phyloP scores from a whole-genome alignment of 2,113 vertebrate genomes.

The Reinhardtius hippoglossoides region DNA sequence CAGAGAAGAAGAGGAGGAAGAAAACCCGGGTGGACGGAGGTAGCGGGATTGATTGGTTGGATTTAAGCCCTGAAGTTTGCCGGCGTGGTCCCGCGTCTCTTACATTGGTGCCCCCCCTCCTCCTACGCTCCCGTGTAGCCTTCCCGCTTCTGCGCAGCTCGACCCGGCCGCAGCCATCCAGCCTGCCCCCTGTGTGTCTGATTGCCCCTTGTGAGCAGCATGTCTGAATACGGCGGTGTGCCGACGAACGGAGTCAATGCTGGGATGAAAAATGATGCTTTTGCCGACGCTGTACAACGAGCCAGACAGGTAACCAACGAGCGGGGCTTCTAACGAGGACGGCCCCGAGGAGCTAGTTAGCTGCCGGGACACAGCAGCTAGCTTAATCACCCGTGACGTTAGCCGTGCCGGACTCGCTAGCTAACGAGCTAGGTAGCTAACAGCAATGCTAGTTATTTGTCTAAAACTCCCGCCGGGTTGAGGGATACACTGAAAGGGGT shows the following conservation, averaged over 20 bases:
- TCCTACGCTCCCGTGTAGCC: slow-evolving; percentile 70
- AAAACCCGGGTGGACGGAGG: slow-evolving; percentile 12
- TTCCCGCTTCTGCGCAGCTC: slow-evolving; percentile 83
- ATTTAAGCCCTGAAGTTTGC: slow-evolving; percentile 58
- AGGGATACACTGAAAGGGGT: neutral
- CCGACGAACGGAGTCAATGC: slow-evolving; percentile 82
- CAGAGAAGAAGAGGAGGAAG: slow-evolving; percentile 29
- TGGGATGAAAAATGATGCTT: slow-evolving; percentile 89
- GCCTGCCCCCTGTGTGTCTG: slow-evolving; percentile 48
- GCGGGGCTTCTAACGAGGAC: neutral
- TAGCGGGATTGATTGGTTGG: slow-evolving; percentile 67
- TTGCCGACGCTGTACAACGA: slow-evolving; percentile 91
- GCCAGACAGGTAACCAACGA: slow-evolving; percentile 88
- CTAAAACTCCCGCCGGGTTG: neutral
- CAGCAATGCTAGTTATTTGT: slow-evolving; percentile 32
- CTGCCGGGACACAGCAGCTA: slow-evolving; percentile 39
- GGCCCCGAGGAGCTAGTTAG: slow-evolving; percentile 37
- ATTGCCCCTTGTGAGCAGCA: slow-evolving; percentile 69
- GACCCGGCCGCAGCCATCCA: slow-evolving; percentile 65
- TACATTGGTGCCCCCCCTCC: slow-evolving; percentile 49
- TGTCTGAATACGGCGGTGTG: slow-evolving; percentile 85
- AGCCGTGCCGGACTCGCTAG: slow-evolving; percentile 20
- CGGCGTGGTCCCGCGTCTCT: slow-evolving; percentile 58
- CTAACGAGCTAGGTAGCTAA: slow-evolving; percentile 11
- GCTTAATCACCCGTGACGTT: slow-evolving; percentile 50